These are phyloP conservation scores for Anthoscopus minutus DNA, from an alignment of 2,113 vertebrate species.

Conservation along the genomic window DNA sequence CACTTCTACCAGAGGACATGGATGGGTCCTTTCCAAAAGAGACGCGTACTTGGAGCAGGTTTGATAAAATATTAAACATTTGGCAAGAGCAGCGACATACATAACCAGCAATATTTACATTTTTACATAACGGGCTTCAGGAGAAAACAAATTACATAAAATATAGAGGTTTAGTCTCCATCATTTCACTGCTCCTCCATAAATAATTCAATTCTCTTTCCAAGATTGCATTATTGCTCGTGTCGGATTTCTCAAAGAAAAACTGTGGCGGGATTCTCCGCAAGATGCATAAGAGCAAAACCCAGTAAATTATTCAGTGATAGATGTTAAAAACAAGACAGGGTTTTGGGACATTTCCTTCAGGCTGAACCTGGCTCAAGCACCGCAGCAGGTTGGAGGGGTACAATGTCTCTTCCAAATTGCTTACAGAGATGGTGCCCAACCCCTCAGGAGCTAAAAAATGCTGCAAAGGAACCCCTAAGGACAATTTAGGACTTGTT, in stretches of 20 bases:
- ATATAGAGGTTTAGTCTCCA: not conserved
- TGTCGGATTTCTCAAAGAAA: not conserved
- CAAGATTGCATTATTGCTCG: not conserved
- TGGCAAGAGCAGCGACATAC: not conserved
- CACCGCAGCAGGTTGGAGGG: not conserved
- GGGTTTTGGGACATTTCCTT: not conserved
- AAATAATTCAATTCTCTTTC: conserved; percentile 51
- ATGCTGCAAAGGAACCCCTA: not conserved
- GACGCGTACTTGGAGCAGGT: not conserved
- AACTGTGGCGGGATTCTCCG: not conserved
- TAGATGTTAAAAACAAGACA: not conserved
- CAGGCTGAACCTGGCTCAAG: not conserved
- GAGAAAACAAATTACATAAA: conserved; percentile 41
- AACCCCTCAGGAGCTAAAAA: not conserved
- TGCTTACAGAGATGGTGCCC: not conserved
- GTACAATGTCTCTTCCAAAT: rapidly evolving
- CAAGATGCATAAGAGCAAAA: not conserved
- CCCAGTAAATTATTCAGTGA: not conserved
- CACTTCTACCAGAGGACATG: not conserved
- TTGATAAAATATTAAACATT: conserved; percentile 42
- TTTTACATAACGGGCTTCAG: conserved; percentile 31
- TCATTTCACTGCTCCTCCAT: not conserved
- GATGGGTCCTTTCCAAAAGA: not conserved
- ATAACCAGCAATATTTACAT: conserved; percentile 29
- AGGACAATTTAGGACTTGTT: not conserved